These are phyloP conservation scores for Crenuchus spilurus DNA, from an alignment of 2,797 vertebrate species.

Conservation along the genomic window DNA sequence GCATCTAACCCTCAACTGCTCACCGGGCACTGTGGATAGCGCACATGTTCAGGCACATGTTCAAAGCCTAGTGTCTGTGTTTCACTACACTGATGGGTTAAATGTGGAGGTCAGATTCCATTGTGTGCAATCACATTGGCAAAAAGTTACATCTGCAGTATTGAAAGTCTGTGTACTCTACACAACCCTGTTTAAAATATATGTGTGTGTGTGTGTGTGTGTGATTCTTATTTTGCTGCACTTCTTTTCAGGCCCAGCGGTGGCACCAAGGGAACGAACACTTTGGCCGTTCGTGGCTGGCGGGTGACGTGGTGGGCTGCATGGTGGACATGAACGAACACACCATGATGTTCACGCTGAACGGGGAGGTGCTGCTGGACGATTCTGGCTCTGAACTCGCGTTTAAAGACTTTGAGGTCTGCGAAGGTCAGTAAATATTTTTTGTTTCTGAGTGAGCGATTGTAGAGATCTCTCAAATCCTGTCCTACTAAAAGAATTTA, in stretches of 20 bases:
- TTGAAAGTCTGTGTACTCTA: too few species aligned
- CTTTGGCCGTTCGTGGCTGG: constrained; percentile 91
- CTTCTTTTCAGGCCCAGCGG: constrained; percentile 82
- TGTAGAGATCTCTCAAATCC: neutral
- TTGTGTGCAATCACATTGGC: too few species aligned
- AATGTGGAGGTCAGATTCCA: too few species aligned
- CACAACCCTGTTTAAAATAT: too few species aligned
- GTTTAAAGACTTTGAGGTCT: constrained; percentile 92
- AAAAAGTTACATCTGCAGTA: too few species aligned
- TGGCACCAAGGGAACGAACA: constrained; percentile 97
- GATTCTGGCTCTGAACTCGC: constrained; percentile 94
- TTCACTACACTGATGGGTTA: too few species aligned
- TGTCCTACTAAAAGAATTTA: neutral
- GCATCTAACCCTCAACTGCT: too few species aligned
- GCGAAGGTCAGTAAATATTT: constrained; percentile 83
- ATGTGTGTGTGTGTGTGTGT: neutral
- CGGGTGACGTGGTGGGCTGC: constrained; percentile 90
- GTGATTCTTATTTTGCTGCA: neutral
- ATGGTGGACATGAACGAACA: constrained; percentile 95
- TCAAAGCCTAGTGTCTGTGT: too few species aligned
- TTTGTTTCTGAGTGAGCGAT: neutral
- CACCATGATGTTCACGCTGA: constrained; percentile 96
- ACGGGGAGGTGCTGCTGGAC: constrained; percentile 92
- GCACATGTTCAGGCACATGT: too few species aligned
- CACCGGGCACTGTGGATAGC: too few species aligned